Conservation (phyloP, 2,888 invertebrate species). For the Coelopa pilipes region DNA sequence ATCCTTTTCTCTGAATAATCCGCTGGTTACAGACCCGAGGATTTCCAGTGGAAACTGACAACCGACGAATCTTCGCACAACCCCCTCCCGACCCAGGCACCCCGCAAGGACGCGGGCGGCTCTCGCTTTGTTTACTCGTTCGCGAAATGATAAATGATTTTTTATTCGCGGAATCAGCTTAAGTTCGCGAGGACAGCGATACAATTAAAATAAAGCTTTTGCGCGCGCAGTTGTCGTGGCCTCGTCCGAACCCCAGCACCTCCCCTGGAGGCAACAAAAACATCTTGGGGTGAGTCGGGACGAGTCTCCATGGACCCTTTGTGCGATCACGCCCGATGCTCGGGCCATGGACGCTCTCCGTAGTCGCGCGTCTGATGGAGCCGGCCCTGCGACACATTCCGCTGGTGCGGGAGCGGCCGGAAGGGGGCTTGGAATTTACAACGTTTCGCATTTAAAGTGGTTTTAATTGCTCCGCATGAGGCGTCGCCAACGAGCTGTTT, state of each 20-base stretch:
- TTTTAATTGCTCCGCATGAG: too few relatives aligned
- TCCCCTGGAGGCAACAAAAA: too few relatives aligned
- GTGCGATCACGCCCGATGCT: too few relatives aligned
- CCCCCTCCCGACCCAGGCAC: too few relatives aligned
- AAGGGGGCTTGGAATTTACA: too few relatives aligned
- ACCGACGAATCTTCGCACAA: conserved; percentile 16
- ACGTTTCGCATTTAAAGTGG: too few relatives aligned
- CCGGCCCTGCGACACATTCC: too few relatives aligned
- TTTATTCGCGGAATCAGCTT: conserved; percentile 31
- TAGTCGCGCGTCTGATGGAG: too few relatives aligned
- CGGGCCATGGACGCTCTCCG: too few relatives aligned
- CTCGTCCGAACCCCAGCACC: background rate
- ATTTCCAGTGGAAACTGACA: conserved; percentile 28
- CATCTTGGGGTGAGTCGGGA: too few relatives aligned
- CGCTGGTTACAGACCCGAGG: conserved; percentile 22
- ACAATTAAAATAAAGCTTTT: conserved; percentile 25
- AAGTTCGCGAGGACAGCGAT: conserved; percentile 6
- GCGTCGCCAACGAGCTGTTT: conserved; percentile 32
- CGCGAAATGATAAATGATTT: conserved; percentile 29
- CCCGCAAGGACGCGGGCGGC: background rate
- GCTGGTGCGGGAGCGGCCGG: too few relatives aligned
- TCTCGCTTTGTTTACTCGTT: conserved; percentile 23
- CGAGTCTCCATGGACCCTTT: too few relatives aligned
- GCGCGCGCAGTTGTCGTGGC: background rate
- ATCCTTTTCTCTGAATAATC: conserved; percentile 23